Conservation (phyloP, 2,113 vertebrate species). For the Cebus imitator region DNA sequence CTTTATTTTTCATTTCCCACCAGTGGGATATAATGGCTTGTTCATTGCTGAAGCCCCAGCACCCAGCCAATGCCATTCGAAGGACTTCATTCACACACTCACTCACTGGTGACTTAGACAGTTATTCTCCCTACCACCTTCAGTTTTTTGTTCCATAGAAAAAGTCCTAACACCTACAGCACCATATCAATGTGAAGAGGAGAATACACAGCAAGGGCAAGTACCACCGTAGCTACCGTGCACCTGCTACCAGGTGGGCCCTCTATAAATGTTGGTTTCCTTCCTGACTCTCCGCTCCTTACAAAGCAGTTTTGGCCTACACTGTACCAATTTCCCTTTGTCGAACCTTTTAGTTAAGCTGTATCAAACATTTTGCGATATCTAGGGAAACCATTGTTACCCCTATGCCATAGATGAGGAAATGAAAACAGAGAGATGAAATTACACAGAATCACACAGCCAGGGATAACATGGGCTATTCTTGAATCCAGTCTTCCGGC, state of each 20-base stretch:
- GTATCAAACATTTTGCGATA: neutral
- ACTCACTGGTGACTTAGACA: neutral
- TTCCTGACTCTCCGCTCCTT: neutral
- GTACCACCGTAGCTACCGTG: too few relatives aligned
- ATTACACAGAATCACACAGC: neutral
- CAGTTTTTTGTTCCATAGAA: neutral
- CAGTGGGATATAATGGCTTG: neutral
- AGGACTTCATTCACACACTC: neutral
- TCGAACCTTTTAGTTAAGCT: too few relatives aligned
- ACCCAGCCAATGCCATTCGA: too few relatives aligned
- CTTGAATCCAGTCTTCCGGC: neutral
- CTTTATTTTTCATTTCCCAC: neutral
- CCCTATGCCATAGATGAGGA: neutral
- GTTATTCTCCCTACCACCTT: neutral
- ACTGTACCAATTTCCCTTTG: neutral
- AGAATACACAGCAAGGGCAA: neutral
- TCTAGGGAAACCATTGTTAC: neutral
- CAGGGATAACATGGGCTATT: neutral
- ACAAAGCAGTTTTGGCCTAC: neutral
- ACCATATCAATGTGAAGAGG: neutral
- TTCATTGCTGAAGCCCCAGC: neutral
- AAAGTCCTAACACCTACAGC: neutral
- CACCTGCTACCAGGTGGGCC: neutral
- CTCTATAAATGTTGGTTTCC: neutral
- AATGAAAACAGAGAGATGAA: neutral